Base-by-base conservation (phyloP, 2,113 vertebrate genomes). In the Amphiprion percula region DNA sequence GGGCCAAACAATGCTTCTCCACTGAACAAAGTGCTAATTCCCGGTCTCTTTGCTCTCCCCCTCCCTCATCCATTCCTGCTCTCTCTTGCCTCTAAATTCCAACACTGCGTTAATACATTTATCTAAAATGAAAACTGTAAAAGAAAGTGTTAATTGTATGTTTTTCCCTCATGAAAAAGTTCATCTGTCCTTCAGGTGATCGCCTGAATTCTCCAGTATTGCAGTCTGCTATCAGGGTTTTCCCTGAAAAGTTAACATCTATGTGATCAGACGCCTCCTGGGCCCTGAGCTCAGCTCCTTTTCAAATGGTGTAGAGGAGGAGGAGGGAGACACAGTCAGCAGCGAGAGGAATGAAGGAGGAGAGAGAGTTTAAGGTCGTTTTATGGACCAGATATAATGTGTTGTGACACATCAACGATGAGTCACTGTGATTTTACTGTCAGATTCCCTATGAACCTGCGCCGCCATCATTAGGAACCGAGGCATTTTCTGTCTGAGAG, bases 11-110 rank as follows among this genome's bases (percentile, higher is more conserved):
- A 83, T 83, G 90, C 74, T 83, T 61, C 62, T 75, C 74, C 70
- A 83, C 85, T 82, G 67, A 94, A 89, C 70, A 90, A 90, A 84
- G 88, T 78, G 74, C 72, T 88, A 91, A 91, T 88, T 79, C 86
- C 79, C 58, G 85, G 69, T 89, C 84, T 92, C 74, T 74, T 86
- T 89, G 83, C 85, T 79, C 82, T 17, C 56, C 30, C 65, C 68
- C 75, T 17, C 55, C 70, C 23, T n/a, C 28, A 74, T 62, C 56
- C 50, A 16, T 41, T 77, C 33, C 47, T 39, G 28, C 61, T 37
- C 14, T 62, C 19, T 55, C 15, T 55, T 76, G 19, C 68, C 12
- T 81, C 33, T 52, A 4, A 50, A 66, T 52, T 4, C n/a, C 15
- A 30, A 77, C 79, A 6, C 30, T 0, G 0, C 39, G n/a, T 56